Evolutionary conservation across 2,888 invertebrate species (phyloP).

Genomic region (Uloborus plumipes): DNA sequence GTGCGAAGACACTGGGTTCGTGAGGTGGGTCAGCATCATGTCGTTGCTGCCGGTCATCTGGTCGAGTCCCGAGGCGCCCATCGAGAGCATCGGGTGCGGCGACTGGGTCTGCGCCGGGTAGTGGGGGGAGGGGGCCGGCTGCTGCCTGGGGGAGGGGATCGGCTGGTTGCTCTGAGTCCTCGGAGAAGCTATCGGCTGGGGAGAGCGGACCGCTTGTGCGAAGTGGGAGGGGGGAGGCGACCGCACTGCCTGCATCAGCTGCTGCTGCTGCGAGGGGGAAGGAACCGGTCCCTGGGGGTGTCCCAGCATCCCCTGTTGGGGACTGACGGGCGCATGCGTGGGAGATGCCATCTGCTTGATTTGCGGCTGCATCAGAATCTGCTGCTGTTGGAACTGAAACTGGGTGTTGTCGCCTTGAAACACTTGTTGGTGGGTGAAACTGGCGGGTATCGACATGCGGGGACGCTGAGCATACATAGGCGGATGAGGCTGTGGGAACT

Average conservation of each 20-base stretch:
- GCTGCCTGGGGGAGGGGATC: constrained; percentile 74
- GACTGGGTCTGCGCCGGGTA: constrained; percentile 70
- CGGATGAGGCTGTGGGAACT: constrained; percentile 68
- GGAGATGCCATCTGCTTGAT: constrained; percentile 73
- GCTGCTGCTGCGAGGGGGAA: constrained; percentile 75
- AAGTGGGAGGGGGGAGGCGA: constrained; percentile 79
- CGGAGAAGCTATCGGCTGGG: constrained; percentile 84
- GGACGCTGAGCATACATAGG: constrained; percentile 67
- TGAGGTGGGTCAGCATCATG: constrained; percentile 71
- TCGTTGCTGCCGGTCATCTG: constrained; percentile 68
- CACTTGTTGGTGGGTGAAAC: constrained; percentile 56
- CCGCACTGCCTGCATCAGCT: constrained; percentile 85
- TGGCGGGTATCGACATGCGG: constrained; percentile 58
- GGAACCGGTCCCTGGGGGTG: constrained; percentile 77
- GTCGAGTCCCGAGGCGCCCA: constrained; percentile 70
- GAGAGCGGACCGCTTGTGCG: constrained; percentile 77
- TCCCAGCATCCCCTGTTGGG: constrained; percentile 77
- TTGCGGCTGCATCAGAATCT: constrained; percentile 69
- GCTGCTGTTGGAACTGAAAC: constrained; percentile 70
- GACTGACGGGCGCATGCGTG: constrained; percentile 80
- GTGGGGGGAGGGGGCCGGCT: constrained; percentile 71
- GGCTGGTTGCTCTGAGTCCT: constrained; percentile 72
- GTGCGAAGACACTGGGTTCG: constrained; percentile 61
- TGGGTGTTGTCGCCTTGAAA: constrained; percentile 62
- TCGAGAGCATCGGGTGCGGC: constrained; percentile 70